These are phyloP conservation scores for Grammomys dolichurus DNA, from an alignment of 2,113 vertebrate species.

Conservation along the genomic window DNA sequence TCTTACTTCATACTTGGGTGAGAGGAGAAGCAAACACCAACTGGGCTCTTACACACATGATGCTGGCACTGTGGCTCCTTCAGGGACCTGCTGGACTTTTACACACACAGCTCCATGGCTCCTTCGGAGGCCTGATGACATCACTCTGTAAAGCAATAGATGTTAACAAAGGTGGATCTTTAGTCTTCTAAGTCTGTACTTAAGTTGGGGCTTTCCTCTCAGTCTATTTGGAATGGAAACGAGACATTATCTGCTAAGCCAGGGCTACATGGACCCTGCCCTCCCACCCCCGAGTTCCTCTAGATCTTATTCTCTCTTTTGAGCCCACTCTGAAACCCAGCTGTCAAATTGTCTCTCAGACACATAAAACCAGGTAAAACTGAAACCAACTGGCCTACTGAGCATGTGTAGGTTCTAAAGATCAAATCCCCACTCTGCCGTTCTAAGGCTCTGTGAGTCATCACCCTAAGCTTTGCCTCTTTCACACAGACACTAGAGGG, in stretches of 20 bases:
- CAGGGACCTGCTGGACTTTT: background rate
- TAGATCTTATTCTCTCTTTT: background rate
- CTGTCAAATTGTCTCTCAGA: background rate
- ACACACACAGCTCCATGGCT: background rate
- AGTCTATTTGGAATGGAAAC: background rate
- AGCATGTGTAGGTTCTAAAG: background rate
- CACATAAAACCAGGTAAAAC: constrained; percentile 5
- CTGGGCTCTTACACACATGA: background rate
- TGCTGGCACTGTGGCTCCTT: background rate
- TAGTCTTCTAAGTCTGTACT: background rate
- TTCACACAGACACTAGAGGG: background rate
- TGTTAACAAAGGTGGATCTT: background rate
- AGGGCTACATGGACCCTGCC: background rate
- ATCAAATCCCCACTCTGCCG: background rate
- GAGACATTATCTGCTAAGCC: background rate
- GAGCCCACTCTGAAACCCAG: background rate
- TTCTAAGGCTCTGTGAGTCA: background rate
- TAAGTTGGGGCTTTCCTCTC: background rate
- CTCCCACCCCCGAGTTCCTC: background rate
- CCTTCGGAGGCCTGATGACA: background rate
- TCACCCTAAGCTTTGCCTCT: background rate
- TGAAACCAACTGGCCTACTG: background rate
- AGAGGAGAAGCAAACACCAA: background rate
- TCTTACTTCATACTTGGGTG: background rate
- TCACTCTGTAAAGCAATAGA: background rate